Percentiles rank a stretch among this genome's conserved stretches.
Conservation (phyloP, 2,113 vertebrate species). For the Alaudala cheleensis region DNA sequence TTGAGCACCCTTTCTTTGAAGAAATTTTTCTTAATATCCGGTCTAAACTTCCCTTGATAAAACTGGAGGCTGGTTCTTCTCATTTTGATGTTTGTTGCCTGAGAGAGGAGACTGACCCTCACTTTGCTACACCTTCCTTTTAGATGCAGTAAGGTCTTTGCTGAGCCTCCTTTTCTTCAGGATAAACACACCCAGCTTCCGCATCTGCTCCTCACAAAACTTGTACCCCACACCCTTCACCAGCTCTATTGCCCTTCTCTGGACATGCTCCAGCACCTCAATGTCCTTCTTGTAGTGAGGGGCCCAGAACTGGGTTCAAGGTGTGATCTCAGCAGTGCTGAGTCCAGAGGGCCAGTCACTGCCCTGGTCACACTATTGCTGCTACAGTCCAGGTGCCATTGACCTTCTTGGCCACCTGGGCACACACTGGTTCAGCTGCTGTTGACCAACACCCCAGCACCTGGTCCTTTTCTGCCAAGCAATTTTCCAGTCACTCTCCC, state of each 20-base stretch:
- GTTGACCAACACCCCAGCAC: too few species aligned
- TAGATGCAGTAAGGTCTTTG: too few species aligned
- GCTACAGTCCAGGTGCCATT: neutral
- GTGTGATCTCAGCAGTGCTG: neutral
- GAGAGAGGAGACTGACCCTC: neutral
- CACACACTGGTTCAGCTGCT: accelerated
- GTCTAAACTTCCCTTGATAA: neutral
- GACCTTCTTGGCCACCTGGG: neutral
- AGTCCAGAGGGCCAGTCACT: accelerated
- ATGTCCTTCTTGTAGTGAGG: neutral
- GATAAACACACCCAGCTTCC: neutral
- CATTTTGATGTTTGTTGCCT: neutral
- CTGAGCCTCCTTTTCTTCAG: neutral
- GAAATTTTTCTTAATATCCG: neutral
- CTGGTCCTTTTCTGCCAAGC: neutral
- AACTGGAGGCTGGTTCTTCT: neutral
- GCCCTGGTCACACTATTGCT: neutral
- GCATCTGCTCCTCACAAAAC: accelerated
- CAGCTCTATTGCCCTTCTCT: neutral
- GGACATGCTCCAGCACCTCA: neutral
- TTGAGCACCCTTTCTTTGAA: neutral
- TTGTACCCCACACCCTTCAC: neutral
- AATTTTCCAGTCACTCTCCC: neutral
- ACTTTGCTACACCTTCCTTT: neutral
- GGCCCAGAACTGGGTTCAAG: neutral